Evolutionary conservation across 2,113 vertebrate genomes (phyloP), one percentile per base, ranked within the genome.

Genomic region (Sylvilagus bachmani): DNA sequence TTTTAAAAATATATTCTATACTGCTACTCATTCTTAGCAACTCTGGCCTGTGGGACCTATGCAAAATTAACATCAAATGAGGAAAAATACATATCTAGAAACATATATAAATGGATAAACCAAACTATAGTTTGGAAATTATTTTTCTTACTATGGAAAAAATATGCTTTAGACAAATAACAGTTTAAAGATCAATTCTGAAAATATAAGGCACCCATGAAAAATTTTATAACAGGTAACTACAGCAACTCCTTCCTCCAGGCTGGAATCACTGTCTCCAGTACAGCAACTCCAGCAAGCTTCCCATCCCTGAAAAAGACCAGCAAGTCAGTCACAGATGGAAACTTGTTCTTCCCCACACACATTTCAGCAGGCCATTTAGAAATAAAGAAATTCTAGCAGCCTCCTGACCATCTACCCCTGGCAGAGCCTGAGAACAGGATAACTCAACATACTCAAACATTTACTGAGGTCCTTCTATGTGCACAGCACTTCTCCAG

Each of bases 31-130:
- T 71, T 92, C 78, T 73, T 91, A 93, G 90, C 73, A 77, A 71
- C 55, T 49, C 49, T 16, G 36, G 33, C 81, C n/a, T 61, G 49
- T 83, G 82, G 80, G 77, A 91, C 12, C 29, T 83, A 89, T 12
- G 29, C 67, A 89, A 91, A 94, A 86, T 58, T 79, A 85, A 91
- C 64, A 19, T 86, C 62, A 16, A 73, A 55, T 29, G n/a, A 7
- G 55, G 77, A 93, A 95, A 88, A 96, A n/a, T 53, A 81, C 58
- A 71, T 88, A 88, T 83, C 75, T 70, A 87, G 82, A 95, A 90
- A 80, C 19, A 84, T 44, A 73, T 16, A 77, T 25, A 44, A 88
- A 85, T 29, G 74, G 49, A 44, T 81, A 89, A 83, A 77, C 86
- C 49, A 86, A 70, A 86, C 36, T 51, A 33, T 51, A 86, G 90